Base-by-base conservation (phyloP, 2,797 vertebrate species). In the Phrynocephalus guinanensis region DNA sequence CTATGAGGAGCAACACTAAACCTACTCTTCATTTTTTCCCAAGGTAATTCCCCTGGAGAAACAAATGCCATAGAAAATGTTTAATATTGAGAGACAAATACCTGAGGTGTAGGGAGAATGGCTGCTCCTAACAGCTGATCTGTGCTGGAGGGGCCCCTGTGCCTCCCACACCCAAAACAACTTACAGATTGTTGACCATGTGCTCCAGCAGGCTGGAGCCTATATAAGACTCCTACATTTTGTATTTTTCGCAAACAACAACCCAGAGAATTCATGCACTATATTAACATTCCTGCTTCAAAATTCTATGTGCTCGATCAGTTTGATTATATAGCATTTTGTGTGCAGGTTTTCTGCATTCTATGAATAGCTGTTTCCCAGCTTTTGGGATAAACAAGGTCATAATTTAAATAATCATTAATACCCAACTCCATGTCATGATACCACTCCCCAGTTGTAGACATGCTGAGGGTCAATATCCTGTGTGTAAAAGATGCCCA, bases 401-500 rank as follows among this genome's bases (percentile, higher is more conserved):
- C 22, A 33, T 38, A 68, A 68, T 28, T 76, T 66, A 68, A 82
- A 81, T 81, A 63, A 73, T 44, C 33, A 63, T 63, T 81, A 73
- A 33, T 73, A 48, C 6, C 33, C 70, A 52, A 30, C 6, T 84
- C 1, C 26, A 44, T 33, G 22, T 83, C 20, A 13, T 15, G 11
- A 87, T 91, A 87, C 78, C 90, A 87, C 86, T 44, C 20, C 81
- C 22, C 75, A 18, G 20, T 86, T 79, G 85, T 76, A 81, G 10
- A 83, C 9, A 44, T 82, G 67, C 30, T 52, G 88, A 93, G 82
- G 30, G 79, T 1, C 52, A 89, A 83, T 93, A 93, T 52, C 83
- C 93, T 91, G 81, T 86, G 85, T 91, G 88, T 91, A 91, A 91
- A 89, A 94, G 85, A 26, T 28, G 71, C 44, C 77, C 44, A 73